These are phyloP conservation scores for Orcinus orca DNA, from an alignment of 2,113 vertebrate genomes.

Conservation along the genomic window DNA sequence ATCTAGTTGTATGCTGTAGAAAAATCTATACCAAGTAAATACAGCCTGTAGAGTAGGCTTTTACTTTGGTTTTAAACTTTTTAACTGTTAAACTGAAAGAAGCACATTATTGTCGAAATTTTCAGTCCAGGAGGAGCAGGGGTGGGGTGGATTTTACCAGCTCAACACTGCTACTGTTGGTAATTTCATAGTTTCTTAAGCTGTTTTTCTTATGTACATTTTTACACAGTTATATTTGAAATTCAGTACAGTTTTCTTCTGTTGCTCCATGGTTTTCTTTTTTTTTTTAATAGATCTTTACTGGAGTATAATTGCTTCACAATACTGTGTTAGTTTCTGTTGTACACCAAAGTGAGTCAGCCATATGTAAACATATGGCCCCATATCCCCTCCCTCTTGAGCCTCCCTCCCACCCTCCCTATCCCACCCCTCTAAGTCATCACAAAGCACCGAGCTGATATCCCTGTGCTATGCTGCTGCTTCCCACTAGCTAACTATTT, in stretches of 20 bases:
- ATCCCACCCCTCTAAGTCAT: no score
- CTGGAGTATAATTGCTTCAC: no score
- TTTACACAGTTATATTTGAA: constrained; percentile 11
- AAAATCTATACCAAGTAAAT: constrained; percentile 1
- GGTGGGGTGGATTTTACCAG: background rate
- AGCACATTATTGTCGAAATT: background rate
- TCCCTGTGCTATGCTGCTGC: no score
- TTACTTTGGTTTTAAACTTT: constrained; percentile 25
- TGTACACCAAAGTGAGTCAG: no score
- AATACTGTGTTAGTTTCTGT: no score
- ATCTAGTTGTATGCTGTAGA: background rate
- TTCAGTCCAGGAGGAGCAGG: background rate
- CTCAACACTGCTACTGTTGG: background rate
- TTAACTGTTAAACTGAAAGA: constrained; percentile 16
- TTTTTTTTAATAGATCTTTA: no score
- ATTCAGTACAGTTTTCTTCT: background rate
- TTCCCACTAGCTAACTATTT: no score
- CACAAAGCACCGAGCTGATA: no score
- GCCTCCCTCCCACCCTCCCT: no score
- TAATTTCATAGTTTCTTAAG: constrained; percentile 21
- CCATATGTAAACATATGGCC: no score
- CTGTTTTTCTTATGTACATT: background rate
- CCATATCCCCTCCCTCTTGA: no score
- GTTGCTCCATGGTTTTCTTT: background rate
- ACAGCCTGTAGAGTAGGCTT: background rate